Percentiles rank a stretch among this genome's conserved stretches.
Evolutionary conservation across 2,888 invertebrate genomes (phyloP).

Genomic region (Dryomyza anilis): DNA sequence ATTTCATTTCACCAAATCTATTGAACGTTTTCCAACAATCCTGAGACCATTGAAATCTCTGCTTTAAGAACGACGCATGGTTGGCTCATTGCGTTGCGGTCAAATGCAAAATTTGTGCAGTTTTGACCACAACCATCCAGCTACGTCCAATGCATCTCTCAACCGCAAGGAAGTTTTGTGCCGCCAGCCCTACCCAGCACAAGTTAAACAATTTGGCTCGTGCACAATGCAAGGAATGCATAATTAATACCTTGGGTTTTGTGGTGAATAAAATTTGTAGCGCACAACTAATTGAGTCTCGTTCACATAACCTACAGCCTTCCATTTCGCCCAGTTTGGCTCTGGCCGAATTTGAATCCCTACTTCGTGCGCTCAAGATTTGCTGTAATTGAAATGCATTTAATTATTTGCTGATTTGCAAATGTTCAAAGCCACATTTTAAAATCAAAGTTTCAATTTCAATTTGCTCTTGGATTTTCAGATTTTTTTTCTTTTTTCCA

Average conservation of each 20-base stretch:
- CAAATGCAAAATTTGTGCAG: conserved; percentile 14
- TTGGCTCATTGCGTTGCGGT: conserved; percentile 1
- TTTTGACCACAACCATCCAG: conserved; percentile 3
- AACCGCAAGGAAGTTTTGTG: background rate
- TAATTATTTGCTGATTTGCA: conserved; percentile 4
- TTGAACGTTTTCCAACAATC: background rate
- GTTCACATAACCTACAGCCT: background rate
- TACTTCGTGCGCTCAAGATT: background rate
- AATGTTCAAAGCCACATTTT: conserved; percentile 28
- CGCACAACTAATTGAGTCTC: conserved; percentile 47
- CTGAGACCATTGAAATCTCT: background rate
- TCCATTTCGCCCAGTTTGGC: background rate
- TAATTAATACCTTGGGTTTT: conserved; percentile 52
- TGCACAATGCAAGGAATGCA: conserved; percentile 43
- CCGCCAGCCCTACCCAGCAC: background rate
- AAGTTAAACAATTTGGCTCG: conserved; percentile 1
- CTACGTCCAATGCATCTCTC: background rate
- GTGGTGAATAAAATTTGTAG: conserved; percentile 39
- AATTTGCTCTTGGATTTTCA: no score
- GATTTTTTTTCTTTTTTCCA: no score
- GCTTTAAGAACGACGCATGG: no score
- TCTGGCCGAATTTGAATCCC: background rate
- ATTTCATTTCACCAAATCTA: background rate
- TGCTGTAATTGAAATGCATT: conserved; percentile 18
- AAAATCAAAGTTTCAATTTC: background rate